Percentiles rank a stretch among this genome's conserved stretches.
Evolutionary conservation across 2,797 vertebrate species (phyloP).

Genomic region (Anomalospiza imberbis): DNA sequence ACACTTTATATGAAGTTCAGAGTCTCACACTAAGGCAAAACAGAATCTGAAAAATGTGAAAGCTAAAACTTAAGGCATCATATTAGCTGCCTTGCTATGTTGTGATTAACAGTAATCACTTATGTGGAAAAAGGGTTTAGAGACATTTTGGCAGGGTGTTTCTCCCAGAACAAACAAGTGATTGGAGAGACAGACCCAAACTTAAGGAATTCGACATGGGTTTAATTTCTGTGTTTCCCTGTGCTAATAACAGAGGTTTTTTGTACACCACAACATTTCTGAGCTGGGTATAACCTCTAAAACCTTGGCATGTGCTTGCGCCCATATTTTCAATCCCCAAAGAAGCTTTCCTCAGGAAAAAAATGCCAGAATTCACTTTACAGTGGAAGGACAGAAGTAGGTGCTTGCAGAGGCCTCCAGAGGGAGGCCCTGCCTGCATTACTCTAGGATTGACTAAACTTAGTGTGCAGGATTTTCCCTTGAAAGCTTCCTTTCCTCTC

Average conservation of each 20-base stretch:
- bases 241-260: not conserved
- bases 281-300: not conserved
- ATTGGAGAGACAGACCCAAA: not conserved
- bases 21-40: not conserved
- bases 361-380: not conserved
- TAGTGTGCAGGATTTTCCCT: not conserved
- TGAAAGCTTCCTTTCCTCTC: not conserved
- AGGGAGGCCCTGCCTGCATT: slow-evolving; percentile 53
- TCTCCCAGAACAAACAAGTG: not conserved
- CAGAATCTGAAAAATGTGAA: not conserved
- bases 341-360: not conserved
- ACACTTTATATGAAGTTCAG: not conserved
- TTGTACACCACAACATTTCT: not conserved
- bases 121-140: not conserved
- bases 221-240: not conserved
- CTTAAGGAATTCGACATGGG: accelerated
- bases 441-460: not conserved
- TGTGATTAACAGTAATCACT: not conserved
- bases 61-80: not conserved
- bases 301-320: not conserved
- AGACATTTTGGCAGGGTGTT: not conserved
- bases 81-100: not conserved
- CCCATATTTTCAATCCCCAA: not conserved
- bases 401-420: slow-evolving; percentile 51
- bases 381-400: not conserved